These are phyloP conservation scores for Silurus aristotelis DNA, from an alignment of 2,797 vertebrate species.

Conservation along the genomic window DNA sequence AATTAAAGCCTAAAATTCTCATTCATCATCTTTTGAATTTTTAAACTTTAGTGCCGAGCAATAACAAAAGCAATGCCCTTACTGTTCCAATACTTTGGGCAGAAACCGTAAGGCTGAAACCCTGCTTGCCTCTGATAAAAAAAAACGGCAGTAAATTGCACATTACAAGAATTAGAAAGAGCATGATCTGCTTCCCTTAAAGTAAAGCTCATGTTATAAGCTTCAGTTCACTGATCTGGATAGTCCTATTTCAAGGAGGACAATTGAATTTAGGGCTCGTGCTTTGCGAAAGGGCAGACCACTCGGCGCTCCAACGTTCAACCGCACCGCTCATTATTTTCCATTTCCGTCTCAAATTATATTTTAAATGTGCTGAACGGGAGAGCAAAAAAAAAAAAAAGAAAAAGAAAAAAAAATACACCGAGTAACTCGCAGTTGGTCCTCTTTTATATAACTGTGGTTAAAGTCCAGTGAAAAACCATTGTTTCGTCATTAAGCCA, in stretches of 20 bases:
- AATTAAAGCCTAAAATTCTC: neutral
- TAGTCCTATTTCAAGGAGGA: constrained; percentile 57
- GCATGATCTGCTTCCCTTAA: constrained; percentile 4
- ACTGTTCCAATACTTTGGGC: neutral
- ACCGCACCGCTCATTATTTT: constrained; percentile 42
- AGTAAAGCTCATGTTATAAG: constrained; percentile 45
- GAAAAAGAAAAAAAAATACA: neutral
- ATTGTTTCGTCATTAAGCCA: constrained; percentile 30
- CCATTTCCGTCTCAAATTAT: constrained; percentile 35
- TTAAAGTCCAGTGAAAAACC: constrained; percentile 26
- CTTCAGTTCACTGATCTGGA: constrained; percentile 63
- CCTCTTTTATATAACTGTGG: neutral
- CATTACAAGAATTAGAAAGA: constrained; percentile 22
- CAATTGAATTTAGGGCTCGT: constrained; percentile 32
- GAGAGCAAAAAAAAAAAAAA: constrained; percentile 19
- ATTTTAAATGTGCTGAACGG: constrained; percentile 27
- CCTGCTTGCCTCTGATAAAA: neutral
- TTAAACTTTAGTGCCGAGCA: neutral
- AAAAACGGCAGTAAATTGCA: constrained; percentile 13
- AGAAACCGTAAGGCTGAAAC: neutral
- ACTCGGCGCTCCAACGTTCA: constrained; percentile 51
- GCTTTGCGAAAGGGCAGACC: constrained; percentile 54
- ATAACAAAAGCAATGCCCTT: neutral
- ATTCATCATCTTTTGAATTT: neutral
- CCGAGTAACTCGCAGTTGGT: constrained; percentile 12